These are phyloP conservation scores for Stigmatopora argus DNA, from an alignment of 2,113 vertebrate species.

Conservation along the genomic window DNA sequence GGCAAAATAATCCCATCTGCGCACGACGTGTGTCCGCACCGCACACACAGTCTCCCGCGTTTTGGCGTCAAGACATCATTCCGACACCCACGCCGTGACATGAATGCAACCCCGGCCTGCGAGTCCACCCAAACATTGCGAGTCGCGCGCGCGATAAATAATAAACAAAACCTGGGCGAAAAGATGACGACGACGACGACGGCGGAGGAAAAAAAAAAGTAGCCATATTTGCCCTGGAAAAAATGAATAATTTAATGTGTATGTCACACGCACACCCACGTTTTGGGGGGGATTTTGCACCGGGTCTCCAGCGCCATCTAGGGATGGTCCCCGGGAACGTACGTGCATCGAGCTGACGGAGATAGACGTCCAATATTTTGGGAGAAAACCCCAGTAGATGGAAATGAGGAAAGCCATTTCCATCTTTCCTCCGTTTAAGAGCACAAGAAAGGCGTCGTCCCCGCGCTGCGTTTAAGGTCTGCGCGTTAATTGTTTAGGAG, in stretches of 20 bases:
- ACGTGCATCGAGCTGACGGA: too few relatives aligned
- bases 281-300: constrained; percentile 22
- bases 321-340: constrained; percentile 39
- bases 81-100: constrained; percentile 62
- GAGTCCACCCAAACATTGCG: constrained; percentile 55
- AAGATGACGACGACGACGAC: constrained; percentile 28
- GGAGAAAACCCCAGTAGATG: too few relatives aligned
- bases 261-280: constrained; percentile 29
- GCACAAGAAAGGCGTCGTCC: neutral
- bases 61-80: constrained; percentile 61
- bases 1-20: constrained; percentile 30
- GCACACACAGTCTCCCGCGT: constrained; percentile 29
- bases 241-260: constrained; percentile 69
- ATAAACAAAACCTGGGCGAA: constrained; percentile 55
- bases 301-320: constrained; percentile 71
- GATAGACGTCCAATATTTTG: too few relatives aligned
- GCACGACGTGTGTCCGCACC: neutral
- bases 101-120: constrained; percentile 52
- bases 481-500: neutral
- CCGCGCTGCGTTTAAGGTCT: neutral
- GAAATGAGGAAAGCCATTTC: neutral
- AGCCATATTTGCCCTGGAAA: constrained; percentile 63
- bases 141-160: constrained; percentile 61
- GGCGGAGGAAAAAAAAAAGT: constrained; percentile 45
- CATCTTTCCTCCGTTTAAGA: neutral